These are phyloP conservation scores for Drosophila falleni DNA, from an alignment of 2,888 invertebrate species.

Conservation along the genomic window DNA sequence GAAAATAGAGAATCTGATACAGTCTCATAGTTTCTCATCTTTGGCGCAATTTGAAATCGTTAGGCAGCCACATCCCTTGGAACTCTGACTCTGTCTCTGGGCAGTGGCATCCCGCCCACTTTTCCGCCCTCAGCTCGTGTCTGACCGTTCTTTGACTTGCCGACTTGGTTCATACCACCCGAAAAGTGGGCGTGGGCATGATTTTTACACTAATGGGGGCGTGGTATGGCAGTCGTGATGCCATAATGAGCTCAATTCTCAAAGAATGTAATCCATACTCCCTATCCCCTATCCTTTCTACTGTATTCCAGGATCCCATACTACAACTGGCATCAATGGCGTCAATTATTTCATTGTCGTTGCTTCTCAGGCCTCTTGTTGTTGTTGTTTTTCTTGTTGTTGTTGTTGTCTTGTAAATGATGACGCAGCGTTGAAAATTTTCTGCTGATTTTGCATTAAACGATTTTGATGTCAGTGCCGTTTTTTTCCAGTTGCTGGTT, in stretches of 20 bases:
- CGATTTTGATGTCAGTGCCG: constrained; percentile 55
- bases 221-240: constrained; percentile 71
- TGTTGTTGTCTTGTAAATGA: constrained; percentile 67
- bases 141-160: constrained; percentile 45
- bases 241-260: constrained; percentile 82
- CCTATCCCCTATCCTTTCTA: constrained; percentile 14
- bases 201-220: constrained; percentile 81
- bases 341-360: constrained; percentile 83
- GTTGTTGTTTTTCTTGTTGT: constrained; percentile 50
- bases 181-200: constrained; percentile 58
- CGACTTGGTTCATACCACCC: constrained; percentile 21
- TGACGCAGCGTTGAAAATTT: constrained; percentile 72
- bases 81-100: constrained; percentile 19
- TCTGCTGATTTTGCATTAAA: constrained; percentile 78
- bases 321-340: constrained; percentile 74
- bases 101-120: constrained; percentile 42
- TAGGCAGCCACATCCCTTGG: constrained; percentile 50
- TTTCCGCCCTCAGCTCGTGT: constrained; percentile 16
- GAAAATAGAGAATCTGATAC: constrained; percentile 1
- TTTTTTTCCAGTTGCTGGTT: constrained; percentile 44
- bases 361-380: constrained; percentile 35
- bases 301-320: constrained; percentile 15
- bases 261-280: constrained; percentile 60
- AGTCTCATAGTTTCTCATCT: constrained; percentile 65
- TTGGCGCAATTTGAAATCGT: constrained; percentile 72